Conservation (phyloP, 2,888 invertebrate genomes). For the Cheilosia vernalis region DNA sequence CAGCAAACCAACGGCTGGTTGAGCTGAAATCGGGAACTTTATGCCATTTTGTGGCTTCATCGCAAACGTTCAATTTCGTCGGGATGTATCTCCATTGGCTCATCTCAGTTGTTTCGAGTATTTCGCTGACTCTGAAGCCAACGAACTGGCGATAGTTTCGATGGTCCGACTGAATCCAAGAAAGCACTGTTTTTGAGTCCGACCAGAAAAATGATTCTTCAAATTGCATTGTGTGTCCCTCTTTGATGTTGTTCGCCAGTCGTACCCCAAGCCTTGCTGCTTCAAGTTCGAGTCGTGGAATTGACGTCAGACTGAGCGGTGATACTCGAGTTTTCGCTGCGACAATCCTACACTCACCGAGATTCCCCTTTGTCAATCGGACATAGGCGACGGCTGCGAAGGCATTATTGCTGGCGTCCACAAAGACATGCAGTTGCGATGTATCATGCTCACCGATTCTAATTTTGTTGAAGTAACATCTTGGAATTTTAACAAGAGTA, state of each 20-base stretch:
- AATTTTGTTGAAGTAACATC: no score
- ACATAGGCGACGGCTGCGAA: slow-evolving; percentile 76
- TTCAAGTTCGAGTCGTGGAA: no score
- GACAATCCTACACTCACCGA: slow-evolving; percentile 32
- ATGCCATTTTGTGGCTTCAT: no score
- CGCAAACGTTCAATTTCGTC: neutral
- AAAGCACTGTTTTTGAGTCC: slow-evolving; percentile 77
- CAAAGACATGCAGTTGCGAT: slow-evolving; percentile 7
- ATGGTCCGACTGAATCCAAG: slow-evolving; percentile 76
- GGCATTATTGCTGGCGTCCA: slow-evolving; percentile 43
- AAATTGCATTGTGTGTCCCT: slow-evolving; percentile 56
- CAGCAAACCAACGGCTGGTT: neutral
- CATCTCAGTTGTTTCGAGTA: no score
- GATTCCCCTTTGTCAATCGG: slow-evolving; percentile 37
- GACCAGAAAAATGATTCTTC: slow-evolving; percentile 72
- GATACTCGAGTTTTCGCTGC: no score
- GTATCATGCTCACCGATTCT: neutral
- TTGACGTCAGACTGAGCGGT: no score
- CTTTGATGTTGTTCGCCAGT: slow-evolving; percentile 47
- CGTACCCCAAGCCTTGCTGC: no score
- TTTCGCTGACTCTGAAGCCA: no score
- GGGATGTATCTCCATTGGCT: slow-evolving; percentile 56
- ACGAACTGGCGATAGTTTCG: slow-evolving; percentile 74
- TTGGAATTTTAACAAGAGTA: no score
- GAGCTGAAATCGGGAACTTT: neutral